Evolutionary conservation across 2,797 vertebrate species (phyloP).

Genomic region (Pseudochromis fuscus): DNA sequence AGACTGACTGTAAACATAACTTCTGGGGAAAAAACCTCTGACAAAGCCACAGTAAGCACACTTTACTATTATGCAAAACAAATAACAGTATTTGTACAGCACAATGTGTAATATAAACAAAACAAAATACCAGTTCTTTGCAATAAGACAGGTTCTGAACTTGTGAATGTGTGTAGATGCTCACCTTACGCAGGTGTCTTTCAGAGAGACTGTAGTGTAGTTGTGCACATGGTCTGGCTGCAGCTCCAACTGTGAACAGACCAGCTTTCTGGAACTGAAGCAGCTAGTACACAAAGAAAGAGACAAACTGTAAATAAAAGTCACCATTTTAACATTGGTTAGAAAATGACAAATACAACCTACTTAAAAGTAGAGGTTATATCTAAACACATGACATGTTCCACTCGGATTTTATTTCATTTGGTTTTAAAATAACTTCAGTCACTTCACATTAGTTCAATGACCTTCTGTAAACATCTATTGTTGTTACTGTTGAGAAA

Average conservation of each 20-base stretch:
- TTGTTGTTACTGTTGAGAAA: background rate
- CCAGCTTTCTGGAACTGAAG: constrained; percentile 89
- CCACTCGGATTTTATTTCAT: background rate
- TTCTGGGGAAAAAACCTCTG: background rate
- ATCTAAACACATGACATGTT: background rate
- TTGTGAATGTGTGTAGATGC: background rate
- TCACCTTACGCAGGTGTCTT: constrained; percentile 82
- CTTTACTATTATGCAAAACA: background rate
- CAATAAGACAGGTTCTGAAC: background rate
- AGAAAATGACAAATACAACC: constrained; percentile 4
- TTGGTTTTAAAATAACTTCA: constrained; percentile 13
- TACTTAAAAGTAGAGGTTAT: constrained; percentile 1
- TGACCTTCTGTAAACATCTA: background rate
- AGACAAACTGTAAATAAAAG: background rate
- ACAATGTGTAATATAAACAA: background rate
- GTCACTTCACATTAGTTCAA: background rate
- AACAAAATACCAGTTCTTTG: background rate
- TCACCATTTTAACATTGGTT: background rate
- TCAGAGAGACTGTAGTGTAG: constrained; percentile 89
- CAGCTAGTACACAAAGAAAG: constrained; percentile 75
- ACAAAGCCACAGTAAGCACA: background rate
- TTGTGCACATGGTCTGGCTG: constrained; percentile 89
- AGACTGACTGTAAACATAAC: background rate
- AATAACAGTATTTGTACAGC: constrained; percentile 3
- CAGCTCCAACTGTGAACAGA: constrained; percentile 83